Percentiles rank a stretch among this genome's conserved stretches.
Conservation (phyloP, 2,888 invertebrate genomes). For the Himalopsyche anomala region DNA sequence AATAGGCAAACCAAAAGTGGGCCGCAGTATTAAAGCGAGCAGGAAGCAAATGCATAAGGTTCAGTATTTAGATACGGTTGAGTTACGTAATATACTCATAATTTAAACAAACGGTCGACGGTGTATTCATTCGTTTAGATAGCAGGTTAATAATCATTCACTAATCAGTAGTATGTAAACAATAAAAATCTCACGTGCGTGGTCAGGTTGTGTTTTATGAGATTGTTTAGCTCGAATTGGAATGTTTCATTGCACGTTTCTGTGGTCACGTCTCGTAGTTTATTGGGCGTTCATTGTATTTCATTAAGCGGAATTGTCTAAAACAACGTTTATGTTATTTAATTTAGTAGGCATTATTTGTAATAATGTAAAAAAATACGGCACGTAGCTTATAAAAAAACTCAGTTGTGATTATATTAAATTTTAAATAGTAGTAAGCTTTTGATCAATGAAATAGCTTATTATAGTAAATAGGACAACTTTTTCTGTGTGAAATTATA, state of each 20-base stretch:
- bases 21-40: conserved; percentile 46
- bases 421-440: no score
- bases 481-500: no score
- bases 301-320: conserved; percentile 11
- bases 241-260: conserved; percentile 16
- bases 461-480: no score
- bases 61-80: background rate
- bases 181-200: conserved; percentile 38
- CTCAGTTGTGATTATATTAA: no score
- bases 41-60: conserved; percentile 41
- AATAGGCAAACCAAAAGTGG: conserved; percentile 47
- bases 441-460: no score
- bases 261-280: conserved; percentile 32
- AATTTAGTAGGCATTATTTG: background rate
- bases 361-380: background rate
- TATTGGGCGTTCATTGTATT: conserved; percentile 27
- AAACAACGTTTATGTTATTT: background rate
- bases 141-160: conserved; percentile 21
- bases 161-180: conserved; percentile 40
- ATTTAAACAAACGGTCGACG: background rate
- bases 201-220: conserved; percentile 25
- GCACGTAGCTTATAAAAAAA: no score
- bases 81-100: background rate
- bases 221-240: background rate
- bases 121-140: background rate